phyloP scores from a whole-genome alignment of 2,888 invertebrate genomes.

The Lysandra bellargus region DNA sequence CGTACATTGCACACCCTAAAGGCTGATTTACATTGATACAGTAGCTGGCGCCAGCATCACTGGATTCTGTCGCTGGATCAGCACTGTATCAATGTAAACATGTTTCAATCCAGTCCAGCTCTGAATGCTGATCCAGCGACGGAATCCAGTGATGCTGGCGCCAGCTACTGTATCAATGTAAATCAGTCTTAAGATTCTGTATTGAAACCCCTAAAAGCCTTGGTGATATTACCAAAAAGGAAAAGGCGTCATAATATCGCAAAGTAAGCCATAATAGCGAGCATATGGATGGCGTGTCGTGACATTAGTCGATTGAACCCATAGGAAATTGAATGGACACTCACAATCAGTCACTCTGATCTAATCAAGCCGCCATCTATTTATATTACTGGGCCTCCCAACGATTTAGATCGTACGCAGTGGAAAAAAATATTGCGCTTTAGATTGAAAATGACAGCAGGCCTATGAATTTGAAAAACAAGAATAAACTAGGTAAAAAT shows the following conservation, averaged over 20 bases:
- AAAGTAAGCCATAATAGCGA: background rate
- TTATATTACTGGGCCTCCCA: background rate
- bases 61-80: no score
- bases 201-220: background rate
- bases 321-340: conserved; percentile 26
- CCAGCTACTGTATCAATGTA: no score
- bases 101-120: no score
- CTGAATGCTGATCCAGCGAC: no score
- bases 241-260: background rate
- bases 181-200: no score
- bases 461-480: background rate
- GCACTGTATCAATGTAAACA: no score
- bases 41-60: no score
- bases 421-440: background rate
- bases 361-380: conserved; percentile 16
- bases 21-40: no score
- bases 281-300: conserved; percentile 5
- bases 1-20: no score
- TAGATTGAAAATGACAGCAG: background rate
- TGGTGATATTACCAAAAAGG: background rate
- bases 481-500: background rate
- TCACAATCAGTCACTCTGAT: background rate
- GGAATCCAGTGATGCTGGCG: no score
- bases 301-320: conserved; percentile 22
- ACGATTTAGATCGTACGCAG: background rate